Conservation (phyloP, 2,797 vertebrate genomes). For the Sus cebifrons region DNA sequence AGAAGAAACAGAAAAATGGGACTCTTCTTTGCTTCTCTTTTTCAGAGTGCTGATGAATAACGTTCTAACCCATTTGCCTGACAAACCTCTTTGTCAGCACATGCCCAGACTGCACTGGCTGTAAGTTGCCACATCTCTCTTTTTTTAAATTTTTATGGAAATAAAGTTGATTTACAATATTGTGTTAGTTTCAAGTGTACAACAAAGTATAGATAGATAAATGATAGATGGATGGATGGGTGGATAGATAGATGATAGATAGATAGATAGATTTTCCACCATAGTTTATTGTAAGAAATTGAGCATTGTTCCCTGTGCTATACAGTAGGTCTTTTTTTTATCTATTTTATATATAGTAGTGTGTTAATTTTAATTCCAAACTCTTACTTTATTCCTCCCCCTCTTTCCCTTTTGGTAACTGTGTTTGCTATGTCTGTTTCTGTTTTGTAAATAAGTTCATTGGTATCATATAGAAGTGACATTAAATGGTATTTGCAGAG, state of each 20-base stretch:
- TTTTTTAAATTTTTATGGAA: background rate
- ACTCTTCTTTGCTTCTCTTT: conserved; percentile 39
- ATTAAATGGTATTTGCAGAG: background rate
- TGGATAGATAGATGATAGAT: too few species aligned
- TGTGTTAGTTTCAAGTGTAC: background rate
- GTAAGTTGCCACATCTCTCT: conserved; percentile 91
- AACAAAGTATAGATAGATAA: background rate
- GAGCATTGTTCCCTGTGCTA: background rate
- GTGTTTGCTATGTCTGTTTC: background rate
- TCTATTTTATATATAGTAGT: background rate
- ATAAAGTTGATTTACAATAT: background rate
- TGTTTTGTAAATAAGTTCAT: background rate
- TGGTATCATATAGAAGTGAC: background rate
- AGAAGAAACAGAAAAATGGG: background rate
- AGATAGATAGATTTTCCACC: background rate
- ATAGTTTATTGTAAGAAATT: background rate
- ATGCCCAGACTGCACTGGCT: conserved; percentile 97
- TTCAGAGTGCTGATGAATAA: conserved; percentile 96
- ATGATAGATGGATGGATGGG: too few species aligned
- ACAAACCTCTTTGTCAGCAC: conserved; percentile 94
- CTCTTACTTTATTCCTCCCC: too few species aligned
- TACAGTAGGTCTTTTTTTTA: background rate
- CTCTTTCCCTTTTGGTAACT: too few species aligned
- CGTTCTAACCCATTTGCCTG: conserved; percentile 93
- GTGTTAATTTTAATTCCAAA: too few species aligned